Evolutionary conservation across 2,797 vertebrate species (phyloP).

Genomic region (Pangasius krempfi): DNA sequence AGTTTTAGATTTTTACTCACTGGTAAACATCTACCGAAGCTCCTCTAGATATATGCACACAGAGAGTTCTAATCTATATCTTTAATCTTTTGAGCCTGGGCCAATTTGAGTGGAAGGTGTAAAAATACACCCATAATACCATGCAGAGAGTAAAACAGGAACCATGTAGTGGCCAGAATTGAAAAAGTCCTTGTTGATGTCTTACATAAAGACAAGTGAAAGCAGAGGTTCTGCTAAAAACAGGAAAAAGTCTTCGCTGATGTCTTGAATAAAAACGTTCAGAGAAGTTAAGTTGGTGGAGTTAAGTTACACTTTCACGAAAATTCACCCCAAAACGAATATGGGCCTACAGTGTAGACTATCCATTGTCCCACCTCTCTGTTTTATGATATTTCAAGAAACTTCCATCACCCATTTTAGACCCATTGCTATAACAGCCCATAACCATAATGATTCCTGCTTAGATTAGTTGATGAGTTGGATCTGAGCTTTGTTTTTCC

Average conservation of each 20-base stretch:
- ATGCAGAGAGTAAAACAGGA: constrained; percentile 2
- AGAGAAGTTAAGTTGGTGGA: background rate
- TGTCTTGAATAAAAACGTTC: background rate
- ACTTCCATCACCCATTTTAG: background rate
- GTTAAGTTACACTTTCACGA: background rate
- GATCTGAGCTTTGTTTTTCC: constrained; percentile 38
- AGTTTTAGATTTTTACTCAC: background rate
- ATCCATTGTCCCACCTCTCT: background rate
- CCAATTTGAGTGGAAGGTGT: background rate
- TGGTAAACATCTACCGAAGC: background rate
- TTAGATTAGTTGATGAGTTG: constrained; percentile 23
- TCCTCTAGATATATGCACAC: background rate
- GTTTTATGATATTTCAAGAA: background rate
- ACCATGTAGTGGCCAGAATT: background rate
- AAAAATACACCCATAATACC: background rate
- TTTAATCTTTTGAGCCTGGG: background rate
- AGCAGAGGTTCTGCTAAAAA: background rate
- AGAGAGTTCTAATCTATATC: background rate
- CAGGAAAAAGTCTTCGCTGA: background rate
- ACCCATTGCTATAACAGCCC: background rate
- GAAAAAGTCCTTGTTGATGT: background rate
- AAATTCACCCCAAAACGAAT: background rate
- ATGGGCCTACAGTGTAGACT: background rate
- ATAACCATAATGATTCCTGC: constrained; percentile 1
- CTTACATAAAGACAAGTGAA: background rate